Percentiles rank a stretch among this genome's conserved stretches.
Conservation (phyloP, 2,888 invertebrate genomes). For the Agrotis ipsilon region DNA sequence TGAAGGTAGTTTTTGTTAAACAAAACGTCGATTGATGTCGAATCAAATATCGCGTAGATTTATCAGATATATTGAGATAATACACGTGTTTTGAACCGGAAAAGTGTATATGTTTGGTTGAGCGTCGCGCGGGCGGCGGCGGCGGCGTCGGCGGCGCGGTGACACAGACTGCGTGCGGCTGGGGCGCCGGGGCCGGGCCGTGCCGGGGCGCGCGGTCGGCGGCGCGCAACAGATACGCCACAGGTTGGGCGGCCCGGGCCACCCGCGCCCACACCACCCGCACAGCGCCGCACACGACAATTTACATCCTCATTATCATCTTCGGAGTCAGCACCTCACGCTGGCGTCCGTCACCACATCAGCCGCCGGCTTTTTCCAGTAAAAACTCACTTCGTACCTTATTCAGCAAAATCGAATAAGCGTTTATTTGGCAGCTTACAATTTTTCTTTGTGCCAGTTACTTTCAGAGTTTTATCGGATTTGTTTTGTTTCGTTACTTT, state of each 20-base stretch:
- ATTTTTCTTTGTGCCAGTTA: constrained; percentile 61
- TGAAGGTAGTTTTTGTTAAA: background rate
- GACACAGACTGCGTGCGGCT: constrained; percentile 70
- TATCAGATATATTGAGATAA: constrained; percentile 57
- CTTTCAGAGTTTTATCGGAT: constrained; percentile 60
- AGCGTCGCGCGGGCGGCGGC: constrained; percentile 58
- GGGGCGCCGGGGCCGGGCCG: constrained; percentile 66
- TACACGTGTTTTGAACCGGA: constrained; percentile 82
- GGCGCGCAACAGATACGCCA: constrained; percentile 90
- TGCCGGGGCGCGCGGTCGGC: constrained; percentile 68
- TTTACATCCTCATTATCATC: constrained; percentile 88
- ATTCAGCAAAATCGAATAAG: constrained; percentile 62
- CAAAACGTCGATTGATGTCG: constrained; percentile 12
- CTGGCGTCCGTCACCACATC: constrained; percentile 66
- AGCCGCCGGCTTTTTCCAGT: constrained; percentile 57
- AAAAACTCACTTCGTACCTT: constrained; percentile 48
- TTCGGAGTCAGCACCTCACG: constrained; percentile 76
- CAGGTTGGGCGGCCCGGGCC: constrained; percentile 89
- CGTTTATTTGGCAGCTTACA: constrained; percentile 59
- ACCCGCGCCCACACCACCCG: constrained; percentile 69
- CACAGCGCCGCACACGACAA: constrained; percentile 77
- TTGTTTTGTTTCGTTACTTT: constrained; percentile 62
- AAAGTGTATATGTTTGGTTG: constrained; percentile 70
- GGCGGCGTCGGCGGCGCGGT: constrained; percentile 65
- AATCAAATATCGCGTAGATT: constrained; percentile 61